Evolutionary conservation across 30 jellyfish, hydroid and myxozoan species (phyloP), one percentile per base, ranked within the genome.

Genomic region (Aurelia aurita): DNA sequence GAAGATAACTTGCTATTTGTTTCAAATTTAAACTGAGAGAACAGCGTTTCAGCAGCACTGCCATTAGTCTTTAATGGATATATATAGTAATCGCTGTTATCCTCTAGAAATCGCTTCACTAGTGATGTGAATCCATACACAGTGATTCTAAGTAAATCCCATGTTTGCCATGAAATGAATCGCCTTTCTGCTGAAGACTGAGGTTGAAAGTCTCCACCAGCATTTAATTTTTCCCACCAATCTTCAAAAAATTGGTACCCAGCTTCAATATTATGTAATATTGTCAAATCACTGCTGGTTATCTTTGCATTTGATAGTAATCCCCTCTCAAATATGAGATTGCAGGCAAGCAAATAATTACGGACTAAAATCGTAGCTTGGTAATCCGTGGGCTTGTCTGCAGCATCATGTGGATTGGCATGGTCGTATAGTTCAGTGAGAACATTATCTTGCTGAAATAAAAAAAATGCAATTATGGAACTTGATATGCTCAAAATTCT

Each of bases 121-220:
- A 72, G 27, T n/a, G 53, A 53, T 44, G 70, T 72, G 84, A 72
- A 72, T 6, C 84, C 84, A 72, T 72, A 72, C 71, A 72, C 84
- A 72, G 35, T 23, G 21, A 72, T 72, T 72, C 84, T 72, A 16
- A 72, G 84, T 53, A 68, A 68, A 68, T 68, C 64, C 64, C 80
- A 68, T 44, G 80, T 68, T 68, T 68, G 80, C 80, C 80, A 72
- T 72, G 84, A 44, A 72, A 72, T 72, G 55, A 72, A 72, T 53
- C 84, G 29, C 0, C 84, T 21, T 53, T 72, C 84, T n/a, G 68
- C 84, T 9, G 84, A 44, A 5, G 84, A 72, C 32, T 46, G 68
- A 53, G 84, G 84, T 26, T 72, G 68, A 73, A 72, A 72, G 84
- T 72, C 84, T 44, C 70, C 84, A 72, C 84, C 32, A 45, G 68